A percentile compares a stretch with the other conserved stretches of the same genome.
Evolutionary conservation across 2,888 invertebrate species (phyloP).

Genomic region (Palloptera scutellata): DNA sequence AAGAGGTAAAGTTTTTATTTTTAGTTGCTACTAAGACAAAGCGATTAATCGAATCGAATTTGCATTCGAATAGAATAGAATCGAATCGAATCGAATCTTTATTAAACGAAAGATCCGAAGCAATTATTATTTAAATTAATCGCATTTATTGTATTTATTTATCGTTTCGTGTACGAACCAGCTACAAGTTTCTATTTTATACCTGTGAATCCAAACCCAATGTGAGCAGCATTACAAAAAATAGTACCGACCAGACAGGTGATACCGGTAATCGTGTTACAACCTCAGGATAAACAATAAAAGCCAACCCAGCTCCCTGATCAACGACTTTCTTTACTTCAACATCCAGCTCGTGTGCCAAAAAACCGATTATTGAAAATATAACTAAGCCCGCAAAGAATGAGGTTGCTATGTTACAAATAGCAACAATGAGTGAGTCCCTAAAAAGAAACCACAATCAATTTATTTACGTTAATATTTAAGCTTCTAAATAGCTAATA

Average conservation of each 20-base stretch:
- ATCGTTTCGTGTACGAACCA: background rate
- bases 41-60: too few species aligned
- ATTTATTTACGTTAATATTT: background rate
- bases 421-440: slow-evolving; percentile 78
- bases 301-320: slow-evolving; percentile 81
- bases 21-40: too few species aligned
- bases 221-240: slow-evolving; percentile 81
- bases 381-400: slow-evolving; percentile 84
- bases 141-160: background rate
- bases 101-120: too few species aligned
- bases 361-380: slow-evolving; percentile 82
- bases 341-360: slow-evolving; percentile 78
- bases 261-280: slow-evolving; percentile 80
- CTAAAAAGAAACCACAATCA: slow-evolving; percentile 62
- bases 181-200: background rate
- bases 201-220: slow-evolving; percentile 78
- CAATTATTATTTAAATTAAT: too few species aligned
- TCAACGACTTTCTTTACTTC: slow-evolving; percentile 77
- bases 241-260: slow-evolving; percentile 82
- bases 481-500: background rate
- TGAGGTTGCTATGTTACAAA: slow-evolving; percentile 80
- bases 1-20: background rate
- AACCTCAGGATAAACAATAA: slow-evolving; percentile 87
- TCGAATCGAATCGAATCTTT: too few species aligned
- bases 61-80: too few species aligned